Conservation (phyloP, 37 sponge, comb jelly and placozoan genomes). For the Spongilla lacustris region DNA sequence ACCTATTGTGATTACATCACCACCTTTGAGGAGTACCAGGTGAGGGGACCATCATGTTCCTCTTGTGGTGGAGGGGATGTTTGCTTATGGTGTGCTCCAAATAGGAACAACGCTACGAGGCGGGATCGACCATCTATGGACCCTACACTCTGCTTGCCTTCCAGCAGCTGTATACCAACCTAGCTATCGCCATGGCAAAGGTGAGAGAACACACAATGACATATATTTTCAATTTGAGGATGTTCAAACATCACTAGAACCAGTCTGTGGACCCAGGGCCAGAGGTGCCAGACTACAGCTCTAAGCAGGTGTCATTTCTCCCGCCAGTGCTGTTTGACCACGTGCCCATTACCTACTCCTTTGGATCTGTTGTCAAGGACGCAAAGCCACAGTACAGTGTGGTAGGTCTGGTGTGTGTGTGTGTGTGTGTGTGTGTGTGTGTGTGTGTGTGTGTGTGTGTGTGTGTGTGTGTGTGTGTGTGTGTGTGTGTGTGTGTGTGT, state of each 20-base stretch:
- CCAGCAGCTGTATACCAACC: constrained; percentile 65
- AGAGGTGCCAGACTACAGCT: constrained; percentile 60
- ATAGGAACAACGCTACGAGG: constrained; percentile 88
- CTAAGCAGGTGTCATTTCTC: constrained; percentile 55
- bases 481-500: no score
- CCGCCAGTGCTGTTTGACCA: constrained; percentile 68
- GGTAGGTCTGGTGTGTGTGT: constrained; percentile 19
- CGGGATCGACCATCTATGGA: constrained; percentile 90
- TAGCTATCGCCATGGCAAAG: constrained; percentile 71
- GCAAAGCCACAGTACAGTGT: constrained; percentile 42
- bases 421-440: no score
- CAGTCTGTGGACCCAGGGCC: constrained; percentile 58
- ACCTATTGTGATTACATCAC: constrained; percentile 91
- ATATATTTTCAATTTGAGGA: no score
- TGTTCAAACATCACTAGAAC: constrained; percentile 33
- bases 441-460: no score
- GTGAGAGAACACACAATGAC: no score
- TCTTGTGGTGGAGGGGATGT: neutral
- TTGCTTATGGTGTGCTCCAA: neutral
- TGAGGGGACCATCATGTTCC: neutral
- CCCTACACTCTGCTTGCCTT: constrained; percentile 92
- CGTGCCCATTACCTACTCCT: constrained; percentile 47
- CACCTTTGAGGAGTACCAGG: constrained; percentile 93
- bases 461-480: no score
- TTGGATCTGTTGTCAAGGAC: constrained; percentile 71